Evolutionary conservation across 2,888 invertebrate genomes (phyloP), one percentile per base, ranked within the genome.

Genomic region (Lamellibrachia columna): DNA sequence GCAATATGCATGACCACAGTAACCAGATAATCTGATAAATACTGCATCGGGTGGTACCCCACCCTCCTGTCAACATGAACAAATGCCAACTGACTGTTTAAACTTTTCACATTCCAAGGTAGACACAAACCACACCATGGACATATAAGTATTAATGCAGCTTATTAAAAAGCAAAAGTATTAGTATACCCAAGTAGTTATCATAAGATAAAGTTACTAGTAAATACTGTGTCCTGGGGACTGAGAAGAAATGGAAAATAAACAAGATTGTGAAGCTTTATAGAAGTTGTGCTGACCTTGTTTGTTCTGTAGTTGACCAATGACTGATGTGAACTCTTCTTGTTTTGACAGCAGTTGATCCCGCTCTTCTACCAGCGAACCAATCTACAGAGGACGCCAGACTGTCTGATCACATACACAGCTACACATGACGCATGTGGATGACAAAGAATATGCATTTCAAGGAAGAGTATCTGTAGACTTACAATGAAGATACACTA

Each of bases 311-410:
- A 75, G 75, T 75, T 75, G 75, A 75, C 22, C 22, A 22, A 75
- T 75, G 75, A 15, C 22, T 6, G 75, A 75, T 3, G 75, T 22
- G 75, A 75, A 75, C 75, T 75, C 75, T 75, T 75, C 75, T 22
- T 75, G 75, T 75, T 75, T 75, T 22, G 15, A 3, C n/a, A 28
- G 9, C 40, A 90, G n/a, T 22, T 92, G 90, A 22, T 90, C 55
- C 15, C 53, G 28, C 55, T 92, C 92, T 9, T 58, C 90, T 22
- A 90, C 53, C 40, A 90, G 90, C 2, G 52, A 11, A 15, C 52
- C 90, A 52, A 92, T 92, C 92, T 92, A 90, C 40, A 91, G 22
- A 91, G 3, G 3, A 52, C 52, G 40, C 40, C 40, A 75, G 55
- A 3, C 8, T 55, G 7, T 22, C 75, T 15, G 15, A 75, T 75